phyloP scores from a whole-genome alignment of 1,140 invertebrate genomes.

The Drosophila bocki region DNA sequence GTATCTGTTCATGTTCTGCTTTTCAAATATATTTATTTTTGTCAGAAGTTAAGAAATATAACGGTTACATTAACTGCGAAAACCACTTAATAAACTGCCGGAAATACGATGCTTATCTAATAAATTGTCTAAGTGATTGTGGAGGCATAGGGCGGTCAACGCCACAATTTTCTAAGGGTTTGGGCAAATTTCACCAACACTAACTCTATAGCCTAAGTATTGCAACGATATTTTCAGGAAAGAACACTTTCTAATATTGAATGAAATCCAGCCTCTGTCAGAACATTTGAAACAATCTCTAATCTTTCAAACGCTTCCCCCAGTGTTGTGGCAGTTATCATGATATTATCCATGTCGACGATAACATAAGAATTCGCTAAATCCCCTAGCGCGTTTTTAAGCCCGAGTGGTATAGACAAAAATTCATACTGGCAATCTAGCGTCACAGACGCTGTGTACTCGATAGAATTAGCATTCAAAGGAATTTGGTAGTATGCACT shows the following conservation, averaged over 20 bases:
- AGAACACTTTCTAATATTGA: slow-evolving; percentile 21
- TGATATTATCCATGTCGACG: slow-evolving; percentile 42
- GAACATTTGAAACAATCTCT: slow-evolving; percentile 14
- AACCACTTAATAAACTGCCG: slow-evolving; percentile 15
- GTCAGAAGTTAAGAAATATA: slow-evolving; percentile 21
- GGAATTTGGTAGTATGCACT: too few species aligned
- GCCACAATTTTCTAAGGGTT: slow-evolving; percentile 17
- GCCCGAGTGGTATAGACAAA: neutral
- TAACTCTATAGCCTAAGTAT: slow-evolving; percentile 66
- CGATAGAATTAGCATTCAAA: too few species aligned
- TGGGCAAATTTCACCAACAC: slow-evolving; percentile 4
- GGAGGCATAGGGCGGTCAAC: slow-evolving; percentile 16
- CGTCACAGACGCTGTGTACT: neutral
- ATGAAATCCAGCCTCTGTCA: slow-evolving; percentile 15
- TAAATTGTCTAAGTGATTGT: slow-evolving; percentile 14
- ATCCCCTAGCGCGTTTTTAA: slow-evolving; percentile 20
- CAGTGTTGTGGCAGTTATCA: slow-evolving; percentile 30
- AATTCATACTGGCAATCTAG: neutral
- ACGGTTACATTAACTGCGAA: slow-evolving; percentile 6
- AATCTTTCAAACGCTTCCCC: slow-evolving; percentile 11
- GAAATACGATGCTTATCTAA: slow-evolving; percentile 9
- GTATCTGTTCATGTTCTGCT: slow-evolving; percentile 4
- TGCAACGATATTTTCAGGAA: slow-evolving; percentile 17
- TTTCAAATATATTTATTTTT: slow-evolving; percentile 26
- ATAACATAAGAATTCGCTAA: slow-evolving; percentile 35